Percentiles rank a stretch among this genome's conserved stretches.
These are phyloP conservation scores for Dasysyrphus tricinctus DNA, from an alignment of 2,888 invertebrate species.

Conservation along the genomic window DNA sequence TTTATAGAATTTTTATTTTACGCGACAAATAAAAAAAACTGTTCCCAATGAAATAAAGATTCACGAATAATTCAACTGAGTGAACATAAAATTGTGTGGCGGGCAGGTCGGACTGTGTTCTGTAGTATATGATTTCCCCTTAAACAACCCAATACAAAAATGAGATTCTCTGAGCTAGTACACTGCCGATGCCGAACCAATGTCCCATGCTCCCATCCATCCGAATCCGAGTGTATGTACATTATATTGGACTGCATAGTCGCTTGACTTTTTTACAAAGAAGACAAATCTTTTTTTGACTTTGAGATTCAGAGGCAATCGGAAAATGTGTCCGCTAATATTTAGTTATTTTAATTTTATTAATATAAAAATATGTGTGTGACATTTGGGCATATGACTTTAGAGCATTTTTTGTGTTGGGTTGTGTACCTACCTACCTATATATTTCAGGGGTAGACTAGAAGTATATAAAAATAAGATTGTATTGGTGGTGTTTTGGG, in stretches of 20 bases:
- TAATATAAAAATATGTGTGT: constrained; percentile 14
- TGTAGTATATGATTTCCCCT: constrained; percentile 71
- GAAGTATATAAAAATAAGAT: constrained; percentile 21
- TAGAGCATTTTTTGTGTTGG: constrained; percentile 6
- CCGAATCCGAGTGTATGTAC: constrained; percentile 10
- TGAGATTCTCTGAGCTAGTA: constrained; percentile 39
- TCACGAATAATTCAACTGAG: constrained; percentile 72
- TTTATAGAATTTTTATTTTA: constrained; percentile 59
- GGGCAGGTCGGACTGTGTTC: constrained; percentile 72
- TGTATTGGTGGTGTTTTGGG: constrained; percentile 57
- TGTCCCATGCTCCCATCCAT: constrained; percentile 24
- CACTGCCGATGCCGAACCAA: constrained; percentile 4
- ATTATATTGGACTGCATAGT: constrained; percentile 3
- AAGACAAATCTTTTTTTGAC: constrained; percentile 25
- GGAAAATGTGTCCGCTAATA: constrained; percentile 34
- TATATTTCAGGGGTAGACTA: constrained; percentile 32
- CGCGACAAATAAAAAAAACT: constrained; percentile 67
- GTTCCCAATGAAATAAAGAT: constrained; percentile 65
- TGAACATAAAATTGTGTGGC: constrained; percentile 71
- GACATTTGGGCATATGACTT: neutral
- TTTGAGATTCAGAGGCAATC: constrained; percentile 30
- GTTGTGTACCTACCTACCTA: neutral
- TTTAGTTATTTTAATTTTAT: constrained; percentile 19
- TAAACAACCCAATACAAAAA: constrained; percentile 44
- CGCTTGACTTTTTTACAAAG: neutral